A percentile compares a stretch with the other conserved stretches of the same genome.
These are phyloP conservation scores for Anguilla japonica DNA, from an alignment of 2,113 vertebrate species.

Conservation along the genomic window DNA sequence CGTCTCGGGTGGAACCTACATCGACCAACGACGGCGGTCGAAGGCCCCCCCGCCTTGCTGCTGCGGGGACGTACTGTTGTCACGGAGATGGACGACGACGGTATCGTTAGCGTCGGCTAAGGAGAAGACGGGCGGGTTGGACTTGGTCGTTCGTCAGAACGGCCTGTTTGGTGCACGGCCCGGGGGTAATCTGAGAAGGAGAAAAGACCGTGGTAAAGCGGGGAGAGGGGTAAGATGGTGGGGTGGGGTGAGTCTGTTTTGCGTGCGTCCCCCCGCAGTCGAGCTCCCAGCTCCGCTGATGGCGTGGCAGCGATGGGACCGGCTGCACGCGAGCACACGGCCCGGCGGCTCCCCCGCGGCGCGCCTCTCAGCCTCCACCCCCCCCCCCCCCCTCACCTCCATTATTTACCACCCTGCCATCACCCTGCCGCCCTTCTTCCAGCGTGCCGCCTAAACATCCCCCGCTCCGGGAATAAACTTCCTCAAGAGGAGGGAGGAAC, in stretches of 20 bases:
- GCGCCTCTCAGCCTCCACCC: background rate
- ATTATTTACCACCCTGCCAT: slow-evolving; percentile 1
- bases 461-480: background rate
- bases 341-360: background rate
- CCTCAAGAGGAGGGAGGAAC: background rate
- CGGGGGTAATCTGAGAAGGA: background rate
- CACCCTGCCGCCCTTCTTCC: background rate
- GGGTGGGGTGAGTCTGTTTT: background rate
- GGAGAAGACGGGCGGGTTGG: too few relatives aligned
- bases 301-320: slow-evolving; percentile 3
- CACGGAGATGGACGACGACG: too few relatives aligned
- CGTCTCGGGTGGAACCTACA: too few relatives aligned
- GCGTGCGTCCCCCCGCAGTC: background rate
- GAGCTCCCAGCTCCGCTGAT: background rate
- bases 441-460: background rate
- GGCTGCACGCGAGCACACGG: background rate
- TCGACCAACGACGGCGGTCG: too few relatives aligned
- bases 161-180: too few relatives aligned
- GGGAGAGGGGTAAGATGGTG: background rate
- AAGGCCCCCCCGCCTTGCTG: too few relatives aligned
- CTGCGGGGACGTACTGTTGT: too few relatives aligned
- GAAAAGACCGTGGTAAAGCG: background rate
- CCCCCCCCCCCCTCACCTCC: background rate
- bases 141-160: too few relatives aligned
- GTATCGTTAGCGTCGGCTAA: too few relatives aligned